A percentile compares a stretch with the other conserved stretches of the same genome.
These are phyloP conservation scores for Hydrotaea cyrtoneurina DNA, from an alignment of 2,888 invertebrate genomes.

Conservation along the genomic window DNA sequence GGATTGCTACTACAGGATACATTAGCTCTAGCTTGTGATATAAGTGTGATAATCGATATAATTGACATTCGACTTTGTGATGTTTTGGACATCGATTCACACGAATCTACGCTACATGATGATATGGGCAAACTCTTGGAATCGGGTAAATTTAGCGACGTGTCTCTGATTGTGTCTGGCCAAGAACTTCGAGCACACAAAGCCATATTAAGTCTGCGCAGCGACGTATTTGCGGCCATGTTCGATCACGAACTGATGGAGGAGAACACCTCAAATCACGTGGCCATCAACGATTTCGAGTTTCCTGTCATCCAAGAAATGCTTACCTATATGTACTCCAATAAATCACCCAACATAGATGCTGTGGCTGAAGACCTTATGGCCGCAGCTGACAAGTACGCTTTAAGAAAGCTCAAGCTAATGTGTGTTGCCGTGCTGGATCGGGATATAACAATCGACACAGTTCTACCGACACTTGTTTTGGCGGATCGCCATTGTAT, in stretches of 20 bases:
- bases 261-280: constrained; percentile 96
- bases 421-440: constrained; percentile 91
- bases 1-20: neutral
- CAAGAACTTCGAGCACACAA: constrained; percentile 97
- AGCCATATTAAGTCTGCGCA: constrained; percentile 93
- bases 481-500: neutral
- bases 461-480: neutral
- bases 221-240: constrained; percentile 99
- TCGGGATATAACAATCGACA: neutral
- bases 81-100: too few relatives aligned
- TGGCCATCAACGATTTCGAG: constrained; percentile 98
- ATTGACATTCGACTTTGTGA: neutral
- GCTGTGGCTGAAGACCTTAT: constrained; percentile 97
- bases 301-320: constrained; percentile 98
- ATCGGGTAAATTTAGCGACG: constrained; percentile 8
- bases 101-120: constrained; percentile 82
- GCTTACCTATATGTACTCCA: constrained; percentile 98
- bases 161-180: constrained; percentile 92
- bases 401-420: constrained; percentile 98
- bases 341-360: constrained; percentile 95
- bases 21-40: neutral
- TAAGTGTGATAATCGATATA: neutral
- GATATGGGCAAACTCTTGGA: constrained; percentile 96
- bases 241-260: constrained; percentile 99
- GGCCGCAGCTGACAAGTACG: constrained; percentile 99